Evolutionary conservation across 2,888 invertebrate species (phyloP), one percentile per base, ranked within the genome.

Genomic region (Conus canariensis): DNA sequence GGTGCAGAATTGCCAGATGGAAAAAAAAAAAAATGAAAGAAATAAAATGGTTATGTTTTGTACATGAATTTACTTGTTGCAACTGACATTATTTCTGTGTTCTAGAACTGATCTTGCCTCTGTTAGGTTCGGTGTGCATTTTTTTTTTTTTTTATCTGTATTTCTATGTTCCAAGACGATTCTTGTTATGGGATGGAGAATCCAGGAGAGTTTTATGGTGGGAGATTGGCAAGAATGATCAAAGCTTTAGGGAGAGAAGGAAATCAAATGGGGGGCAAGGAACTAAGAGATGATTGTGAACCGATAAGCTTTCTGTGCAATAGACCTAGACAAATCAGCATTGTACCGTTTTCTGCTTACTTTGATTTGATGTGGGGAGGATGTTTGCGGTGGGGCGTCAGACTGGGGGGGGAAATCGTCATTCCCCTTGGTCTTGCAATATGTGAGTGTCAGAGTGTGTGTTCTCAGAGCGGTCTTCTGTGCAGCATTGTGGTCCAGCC

Each of bases 401-500:
- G 1, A 19, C n/a, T n/a, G 1, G 6, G 74, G 19, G 74, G 64
- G 64, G 10, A 64, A 14, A 64, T 64, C 16, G 2, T 64, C 64
- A 14, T 14, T 64, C 64, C 16, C 16, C 45, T 45, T 45, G 45
- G 45, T 45, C 45, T 45, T 45, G 45, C 45, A 45, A 45, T 45
- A 45, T 45, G 45, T 45, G 45, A 45, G 45, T 64, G 64, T 16
- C 64, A 64, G 16, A 64, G 12, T 14, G 64, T 64, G 10, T 64
- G 64, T 64, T 64, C 16, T 64, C 16, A 64, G 12, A 14, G 10
- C 64, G 6, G 16, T 10, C 22, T 83, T 30, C 16, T 12, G 30
- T 80, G 80, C 80, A 80, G 45, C 80, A 80, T 45, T 80, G 80
- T 30, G 80, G 30, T 80, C 10, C 45, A 80, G 80, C 80, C 14